Base-by-base conservation (phyloP, 2,113 vertebrate genomes). In the Pogonocichla stellata region DNA sequence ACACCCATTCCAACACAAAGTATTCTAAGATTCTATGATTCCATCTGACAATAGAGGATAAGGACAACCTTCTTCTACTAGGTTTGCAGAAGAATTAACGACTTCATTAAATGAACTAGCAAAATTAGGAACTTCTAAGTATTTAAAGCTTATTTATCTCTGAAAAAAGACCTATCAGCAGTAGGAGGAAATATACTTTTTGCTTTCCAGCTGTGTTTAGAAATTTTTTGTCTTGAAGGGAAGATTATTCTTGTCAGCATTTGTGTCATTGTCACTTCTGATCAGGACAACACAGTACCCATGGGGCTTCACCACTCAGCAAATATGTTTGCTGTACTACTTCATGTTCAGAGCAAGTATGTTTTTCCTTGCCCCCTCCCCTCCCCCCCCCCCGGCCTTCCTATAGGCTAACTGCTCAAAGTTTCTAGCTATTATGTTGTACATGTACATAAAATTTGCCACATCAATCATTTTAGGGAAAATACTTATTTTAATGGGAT, bases 311-410 rank as follows among this genome's bases (percentile, higher is more conserved):
- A 57, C 4, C 36, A 72, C n/a, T 51, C 34, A 82, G 12, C 3
- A 75, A 54, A 64, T 9, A 13, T 11, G 1, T 67, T 92, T 88
- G 14, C 31, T 64, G 20, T 24, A 64, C n/a, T 64, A 20, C 11
- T 57, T 83, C 36, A 31, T 53, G 36, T 54, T 86, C 54, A 80
- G 58, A 86, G 10, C 8, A 50, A 92, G 24, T 2, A 4, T 17
- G 19, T 40, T n/a, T 57, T 31, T 3, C 2, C 4, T 29, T 20
- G 34, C 12, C 6, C 12, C 11, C 10, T 7, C 26, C 1, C 8
- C 10, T 10, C 17, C 57, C 9, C 38, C 57, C 9, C 38, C 8
- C 47, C 25, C 6, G 12, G 15, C 9, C 3, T 87, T 20, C 33
- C 51, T 54, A 5, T 19, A 69, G 8, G 61, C 18, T 48, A 67